Conservation (phyloP, 2,888 invertebrate genomes). For the Ashinkailepas kermadecensis region DNA sequence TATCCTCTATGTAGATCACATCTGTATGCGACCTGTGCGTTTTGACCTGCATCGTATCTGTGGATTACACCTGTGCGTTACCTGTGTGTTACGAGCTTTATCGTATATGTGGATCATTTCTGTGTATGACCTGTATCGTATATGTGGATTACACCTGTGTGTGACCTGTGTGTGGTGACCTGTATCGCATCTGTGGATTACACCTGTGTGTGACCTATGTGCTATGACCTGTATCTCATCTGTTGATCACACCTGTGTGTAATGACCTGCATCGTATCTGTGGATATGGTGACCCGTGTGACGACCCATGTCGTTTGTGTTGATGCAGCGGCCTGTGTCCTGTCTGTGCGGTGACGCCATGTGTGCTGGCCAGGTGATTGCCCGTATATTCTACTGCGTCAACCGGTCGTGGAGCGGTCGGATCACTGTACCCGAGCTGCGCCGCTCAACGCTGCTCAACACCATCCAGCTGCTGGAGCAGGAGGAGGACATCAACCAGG, state of each 20-base stretch:
- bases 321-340: neutral
- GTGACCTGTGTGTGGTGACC: neutral
- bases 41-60: neutral
- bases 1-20: no score
- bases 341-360: neutral
- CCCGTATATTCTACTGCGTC: constrained; percentile 93
- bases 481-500: constrained; percentile 93
- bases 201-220: no score
- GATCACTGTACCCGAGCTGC: constrained; percentile 78
- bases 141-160: no score
- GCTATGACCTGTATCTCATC: no score
- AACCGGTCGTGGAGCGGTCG: constrained; percentile 95
- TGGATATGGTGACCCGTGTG: neutral
- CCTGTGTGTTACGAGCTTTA: no score
- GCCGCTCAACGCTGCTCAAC: constrained; percentile 76
- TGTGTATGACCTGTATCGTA: no score
- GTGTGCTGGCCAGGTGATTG: constrained; percentile 64
- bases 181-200: neutral
- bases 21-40: no score
- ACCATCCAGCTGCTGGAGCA: constrained; percentile 74
- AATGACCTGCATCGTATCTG: neutral
- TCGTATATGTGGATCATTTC: neutral
- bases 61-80: neutral
- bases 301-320: neutral
- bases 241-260: neutral